Base-by-base conservation (phyloP, 2,113 vertebrate genomes). In the Semnopithecus entellus region DNA sequence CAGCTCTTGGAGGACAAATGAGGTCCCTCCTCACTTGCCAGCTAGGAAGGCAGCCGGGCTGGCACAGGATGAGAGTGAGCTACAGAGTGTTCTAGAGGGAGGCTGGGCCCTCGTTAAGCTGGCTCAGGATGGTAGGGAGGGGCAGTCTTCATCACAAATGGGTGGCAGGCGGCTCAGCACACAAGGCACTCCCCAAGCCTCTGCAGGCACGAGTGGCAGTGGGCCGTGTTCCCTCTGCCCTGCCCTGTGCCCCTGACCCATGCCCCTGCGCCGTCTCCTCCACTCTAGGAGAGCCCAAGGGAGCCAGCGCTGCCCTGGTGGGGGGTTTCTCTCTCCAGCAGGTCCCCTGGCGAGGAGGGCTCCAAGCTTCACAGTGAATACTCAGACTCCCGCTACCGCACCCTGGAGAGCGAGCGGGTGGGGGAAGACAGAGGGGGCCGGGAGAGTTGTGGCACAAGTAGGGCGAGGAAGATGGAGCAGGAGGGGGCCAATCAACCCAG, bases 211-310 rank as follows among this genome's bases (percentile, higher is more conserved):
- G 2, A 61, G 23, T 2, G 9, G 8, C n/a, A 12, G 7, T 17
- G 6, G 2, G 22, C 23, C 3, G 0, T 8, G 1, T 30, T 5
- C 55, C 25, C 45, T 23, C 35, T 18, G 27, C 78, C 87, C 78
- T 3, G 1, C 6, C 7, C 17, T 0, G 17, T 0, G 8, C 9
- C 32, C 7, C 55, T 43, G 2, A 68, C 61, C 13, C 12, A 5
- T 14, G 61, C 61, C 27, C 61, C 12, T 30, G 27, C 40, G 0
- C 23, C 3, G 3, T 27, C 40, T 75, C 40, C 40, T 1, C 22
- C n/a, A 0, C 18, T 64, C 50, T 4, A 14, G 55, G 20, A 59
- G 12, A 57, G 25, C 38, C 32, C 2, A 17, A 40, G 70, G 4
- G 61, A 7, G 43, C 35, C 73, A 76, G 43, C 1, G 7, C 13